A percentile compares a stretch with the other conserved stretches of the same genome.
Conservation (phyloP, 2,797 vertebrate genomes). For the Lates japonicus region DNA sequence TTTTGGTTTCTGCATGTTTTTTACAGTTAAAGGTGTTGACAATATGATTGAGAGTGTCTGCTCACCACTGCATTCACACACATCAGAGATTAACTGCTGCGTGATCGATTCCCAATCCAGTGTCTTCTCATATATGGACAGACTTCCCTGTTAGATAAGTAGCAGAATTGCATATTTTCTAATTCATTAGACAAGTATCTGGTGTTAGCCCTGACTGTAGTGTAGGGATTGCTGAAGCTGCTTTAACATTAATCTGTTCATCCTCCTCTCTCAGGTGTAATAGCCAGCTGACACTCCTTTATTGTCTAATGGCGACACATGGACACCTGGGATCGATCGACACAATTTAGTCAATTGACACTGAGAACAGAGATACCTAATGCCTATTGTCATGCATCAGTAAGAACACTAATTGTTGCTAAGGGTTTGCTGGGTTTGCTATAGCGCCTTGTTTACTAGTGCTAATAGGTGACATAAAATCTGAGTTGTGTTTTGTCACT, state of each 20-base stretch:
- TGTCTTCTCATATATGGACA: conserved; percentile 39
- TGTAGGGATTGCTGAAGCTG: conserved; percentile 22
- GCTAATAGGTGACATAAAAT: background rate
- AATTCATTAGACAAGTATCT: conserved; percentile 64
- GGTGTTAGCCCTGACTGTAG: conserved; percentile 17
- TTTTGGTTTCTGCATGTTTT: too few relatives aligned
- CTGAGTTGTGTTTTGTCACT: background rate
- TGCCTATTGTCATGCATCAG: conserved; percentile 43
- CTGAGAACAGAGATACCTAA: conserved; percentile 35
- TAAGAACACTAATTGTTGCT: conserved; percentile 54
- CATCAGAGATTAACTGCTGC: conserved; percentile 47
- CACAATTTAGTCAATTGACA: conserved; percentile 63
- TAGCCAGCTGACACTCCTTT: conserved; percentile 57
- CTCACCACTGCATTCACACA: conserved; percentile 20
- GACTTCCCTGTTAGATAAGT: conserved; percentile 49
- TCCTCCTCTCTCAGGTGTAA: conserved; percentile 46
- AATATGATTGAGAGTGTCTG: background rate
- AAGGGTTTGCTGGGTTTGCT: conserved; percentile 53
- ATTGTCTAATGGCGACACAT: conserved; percentile 51
- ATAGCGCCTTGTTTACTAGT: conserved; percentile 20
- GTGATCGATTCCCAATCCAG: conserved; percentile 63
- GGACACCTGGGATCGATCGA: conserved; percentile 34
- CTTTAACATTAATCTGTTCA: conserved; percentile 44
- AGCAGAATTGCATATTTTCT: conserved; percentile 62
- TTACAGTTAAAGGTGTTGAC: too few relatives aligned